Percentiles rank a stretch among this genome's conserved stretches.
Conservation (phyloP, 2,797 vertebrate genomes). For the Sylvilagus floridanus region DNA sequence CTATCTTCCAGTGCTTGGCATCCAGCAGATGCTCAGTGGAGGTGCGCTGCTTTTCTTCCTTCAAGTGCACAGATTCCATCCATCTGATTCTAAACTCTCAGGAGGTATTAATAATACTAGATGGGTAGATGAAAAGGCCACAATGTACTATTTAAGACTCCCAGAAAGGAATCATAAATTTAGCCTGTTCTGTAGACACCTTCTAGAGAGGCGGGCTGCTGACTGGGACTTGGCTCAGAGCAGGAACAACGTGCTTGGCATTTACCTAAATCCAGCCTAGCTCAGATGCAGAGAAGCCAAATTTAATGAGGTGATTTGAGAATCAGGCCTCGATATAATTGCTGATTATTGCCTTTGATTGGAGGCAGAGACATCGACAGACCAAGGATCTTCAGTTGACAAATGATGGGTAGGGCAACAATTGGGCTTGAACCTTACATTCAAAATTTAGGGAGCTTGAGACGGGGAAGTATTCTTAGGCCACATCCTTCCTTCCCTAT, state of each 20-base stretch:
- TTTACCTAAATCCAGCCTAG: slow-evolving; percentile 56
- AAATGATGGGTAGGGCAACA: background rate
- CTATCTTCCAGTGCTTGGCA: background rate
- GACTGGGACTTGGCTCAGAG: slow-evolving; percentile 68
- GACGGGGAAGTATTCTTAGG: background rate
- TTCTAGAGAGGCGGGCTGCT: slow-evolving; percentile 68
- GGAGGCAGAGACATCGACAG: background rate
- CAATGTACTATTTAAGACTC: slow-evolving; percentile 73
- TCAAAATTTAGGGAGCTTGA: background rate
- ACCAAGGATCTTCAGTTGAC: background rate
- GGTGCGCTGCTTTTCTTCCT: slow-evolving; percentile 55
- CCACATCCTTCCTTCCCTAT: background rate
- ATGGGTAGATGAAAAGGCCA: slow-evolving; percentile 73
- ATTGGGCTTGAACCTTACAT: background rate
- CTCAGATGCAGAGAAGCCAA: slow-evolving; percentile 48
- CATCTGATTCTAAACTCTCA: slow-evolving; percentile 55
- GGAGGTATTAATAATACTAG: slow-evolving; percentile 71
- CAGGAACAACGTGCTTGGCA: slow-evolving; percentile 60
- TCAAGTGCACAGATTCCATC: slow-evolving; percentile 51
- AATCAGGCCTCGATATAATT: slow-evolving; percentile 19
- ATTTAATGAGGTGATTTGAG: slow-evolving; percentile 41
- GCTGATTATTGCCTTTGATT: background rate
- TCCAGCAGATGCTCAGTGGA: slow-evolving; percentile 6
- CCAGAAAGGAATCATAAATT: slow-evolving; percentile 67
- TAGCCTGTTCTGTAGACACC: slow-evolving; percentile 52